These are phyloP conservation scores for Dromius quadrimaculatus DNA, from an alignment of 2,888 invertebrate species.

Conservation along the genomic window DNA sequence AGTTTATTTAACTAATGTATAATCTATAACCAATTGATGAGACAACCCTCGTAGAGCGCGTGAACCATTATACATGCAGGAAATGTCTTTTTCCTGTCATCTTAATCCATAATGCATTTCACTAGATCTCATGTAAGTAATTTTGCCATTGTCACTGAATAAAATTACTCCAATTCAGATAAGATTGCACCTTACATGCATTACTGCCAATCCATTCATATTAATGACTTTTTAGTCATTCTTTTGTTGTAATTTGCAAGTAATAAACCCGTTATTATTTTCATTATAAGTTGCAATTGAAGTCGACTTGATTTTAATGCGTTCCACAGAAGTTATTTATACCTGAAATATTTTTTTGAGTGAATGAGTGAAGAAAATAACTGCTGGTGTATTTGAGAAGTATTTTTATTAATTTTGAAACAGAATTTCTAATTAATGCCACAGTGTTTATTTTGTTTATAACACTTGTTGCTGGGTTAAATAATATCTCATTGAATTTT, in stretches of 20 bases:
- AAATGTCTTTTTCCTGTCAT: constrained; percentile 1
- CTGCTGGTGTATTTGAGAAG: neutral
- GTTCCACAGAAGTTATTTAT: constrained; percentile 22
- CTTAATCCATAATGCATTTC: neutral
- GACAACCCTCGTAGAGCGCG: constrained; percentile 5
- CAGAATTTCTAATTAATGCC: neutral
- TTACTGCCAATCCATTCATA: constrained; percentile 16
- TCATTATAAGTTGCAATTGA: constrained; percentile 24
- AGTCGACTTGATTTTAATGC: neutral
- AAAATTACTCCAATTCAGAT: constrained; percentile 28
- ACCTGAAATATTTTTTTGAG: neutral
- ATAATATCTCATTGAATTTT: constrained; percentile 7
- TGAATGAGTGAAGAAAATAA: neutral
- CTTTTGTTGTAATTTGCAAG: constrained; percentile 37
- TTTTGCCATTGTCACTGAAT: constrained; percentile 8
- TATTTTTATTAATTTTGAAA: constrained; percentile 21
- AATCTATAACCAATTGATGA: neutral
- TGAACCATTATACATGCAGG: neutral
- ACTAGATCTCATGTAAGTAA: neutral
- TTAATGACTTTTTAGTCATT: constrained; percentile 27
- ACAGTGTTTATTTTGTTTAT: constrained; percentile 4
- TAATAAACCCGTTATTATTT: constrained; percentile 31
- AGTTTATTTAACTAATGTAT: neutral
- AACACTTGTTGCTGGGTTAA: constrained; percentile 29
- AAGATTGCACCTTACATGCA: constrained; percentile 20